phyloP scores from a whole-genome alignment of 2,888 invertebrate species.

The Sycophila texana region DNA sequence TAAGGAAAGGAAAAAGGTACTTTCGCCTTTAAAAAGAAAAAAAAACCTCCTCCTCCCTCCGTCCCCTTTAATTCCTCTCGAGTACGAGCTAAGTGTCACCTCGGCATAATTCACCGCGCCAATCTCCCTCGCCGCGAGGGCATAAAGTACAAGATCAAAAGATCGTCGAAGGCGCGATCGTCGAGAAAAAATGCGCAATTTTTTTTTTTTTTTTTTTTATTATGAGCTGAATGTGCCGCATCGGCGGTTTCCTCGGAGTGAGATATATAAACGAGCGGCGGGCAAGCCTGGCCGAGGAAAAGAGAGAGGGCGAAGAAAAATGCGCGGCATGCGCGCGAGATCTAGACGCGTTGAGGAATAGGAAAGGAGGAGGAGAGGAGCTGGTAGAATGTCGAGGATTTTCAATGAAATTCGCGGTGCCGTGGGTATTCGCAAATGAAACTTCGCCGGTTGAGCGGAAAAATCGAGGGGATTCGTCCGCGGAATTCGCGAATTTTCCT shows the following conservation, averaged over 20 bases:
- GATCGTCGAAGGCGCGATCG: neutral
- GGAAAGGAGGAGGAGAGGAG: neutral
- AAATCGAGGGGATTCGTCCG: conserved; percentile 45
- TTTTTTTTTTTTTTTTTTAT: neutral
- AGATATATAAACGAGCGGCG: conserved; percentile 7
- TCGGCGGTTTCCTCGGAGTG: neutral
- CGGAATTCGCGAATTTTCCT: conserved; percentile 49
- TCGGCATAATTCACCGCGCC: too few relatives aligned
- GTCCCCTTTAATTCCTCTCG: neutral
- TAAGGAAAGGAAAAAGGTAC: neutral
- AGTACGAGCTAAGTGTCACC: too few relatives aligned
- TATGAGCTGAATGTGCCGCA: neutral
- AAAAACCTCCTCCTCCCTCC: neutral
- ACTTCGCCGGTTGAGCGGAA: conserved; percentile 51
- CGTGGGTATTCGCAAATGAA: conserved; percentile 54
- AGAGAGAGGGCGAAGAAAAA: conserved; percentile 26
- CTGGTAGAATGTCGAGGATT: conserved; percentile 47
- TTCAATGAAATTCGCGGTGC: conserved; percentile 49
- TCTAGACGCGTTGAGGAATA: conserved; percentile 52
- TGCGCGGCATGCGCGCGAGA: conserved; percentile 46
- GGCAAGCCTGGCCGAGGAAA: neutral
- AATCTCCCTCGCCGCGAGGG: neutral
- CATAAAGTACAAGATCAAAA: neutral
- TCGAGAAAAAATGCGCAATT: neutral
- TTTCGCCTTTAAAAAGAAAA: neutral